Conservation (phyloP, 2,888 invertebrate species). For the Philaethria dido region DNA sequence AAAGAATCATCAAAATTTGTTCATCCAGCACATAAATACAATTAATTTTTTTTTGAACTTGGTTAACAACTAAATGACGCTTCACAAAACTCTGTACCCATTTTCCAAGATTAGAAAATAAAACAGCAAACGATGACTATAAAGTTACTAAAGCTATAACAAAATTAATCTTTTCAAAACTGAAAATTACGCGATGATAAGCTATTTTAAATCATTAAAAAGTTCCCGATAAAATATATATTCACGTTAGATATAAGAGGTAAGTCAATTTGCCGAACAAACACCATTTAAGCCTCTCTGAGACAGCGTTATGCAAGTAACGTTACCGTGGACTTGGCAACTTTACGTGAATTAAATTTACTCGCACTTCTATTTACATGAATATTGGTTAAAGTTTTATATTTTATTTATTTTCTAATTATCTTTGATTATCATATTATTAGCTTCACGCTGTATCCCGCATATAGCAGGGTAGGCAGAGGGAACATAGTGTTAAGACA, state of each 20-base stretch:
- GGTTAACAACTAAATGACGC: too few relatives aligned
- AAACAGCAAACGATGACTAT: background rate
- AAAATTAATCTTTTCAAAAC: conserved; percentile 10
- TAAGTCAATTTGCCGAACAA: conserved; percentile 56
- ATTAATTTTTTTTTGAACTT: too few relatives aligned
- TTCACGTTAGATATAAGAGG: conserved; percentile 48
- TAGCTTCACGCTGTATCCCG: too few relatives aligned
- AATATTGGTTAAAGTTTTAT: conserved; percentile 20
- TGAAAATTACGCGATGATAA: conserved; percentile 14
- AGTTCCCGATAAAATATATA: conserved; percentile 35
- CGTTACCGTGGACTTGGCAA: conserved; percentile 45
- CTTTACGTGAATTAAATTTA: conserved; percentile 40
- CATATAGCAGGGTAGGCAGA: too few relatives aligned
- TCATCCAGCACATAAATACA: too few relatives aligned
- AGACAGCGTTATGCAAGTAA: conserved; percentile 49
- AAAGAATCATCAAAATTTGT: too few relatives aligned
- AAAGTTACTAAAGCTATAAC: background rate
- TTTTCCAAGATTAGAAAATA: background rate
- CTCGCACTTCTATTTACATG: conserved; percentile 33
- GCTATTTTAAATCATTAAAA: conserved; percentile 5
- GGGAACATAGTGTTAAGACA: too few relatives aligned
- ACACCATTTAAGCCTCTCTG: conserved; percentile 56
- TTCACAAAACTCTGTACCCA: too few relatives aligned
- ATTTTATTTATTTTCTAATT: too few relatives aligned
- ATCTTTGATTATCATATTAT: too few relatives aligned